A percentile compares a stretch with the other conserved stretches of the same genome.
These are phyloP conservation scores for Eupithecia insigniata DNA, from an alignment of 2,888 invertebrate genomes.

Conservation along the genomic window DNA sequence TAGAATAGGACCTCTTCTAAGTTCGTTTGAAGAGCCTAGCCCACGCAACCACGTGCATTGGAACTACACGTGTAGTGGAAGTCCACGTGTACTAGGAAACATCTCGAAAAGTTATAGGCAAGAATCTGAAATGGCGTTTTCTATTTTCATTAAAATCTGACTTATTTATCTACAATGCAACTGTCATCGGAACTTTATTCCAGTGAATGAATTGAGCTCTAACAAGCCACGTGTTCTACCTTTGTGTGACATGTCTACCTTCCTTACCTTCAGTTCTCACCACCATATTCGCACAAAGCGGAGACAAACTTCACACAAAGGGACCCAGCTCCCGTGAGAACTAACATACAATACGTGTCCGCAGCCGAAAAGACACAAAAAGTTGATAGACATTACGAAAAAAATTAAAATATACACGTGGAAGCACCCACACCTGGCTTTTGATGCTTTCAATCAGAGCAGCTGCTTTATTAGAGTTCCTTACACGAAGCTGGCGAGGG, in stretches of 20 bases:
- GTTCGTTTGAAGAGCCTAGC: too few species aligned
- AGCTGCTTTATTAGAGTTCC: slow-evolving; percentile 46
- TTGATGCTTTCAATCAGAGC: slow-evolving; percentile 65
- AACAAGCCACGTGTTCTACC: slow-evolving; percentile 15
- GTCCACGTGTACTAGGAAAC: neutral
- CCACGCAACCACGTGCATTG: too few species aligned
- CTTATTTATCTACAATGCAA: neutral
- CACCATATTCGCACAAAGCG: slow-evolving; percentile 18
- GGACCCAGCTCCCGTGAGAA: slow-evolving; percentile 36
- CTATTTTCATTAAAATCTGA: too few species aligned
- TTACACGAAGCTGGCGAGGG: neutral
- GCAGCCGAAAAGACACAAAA: slow-evolving; percentile 42
- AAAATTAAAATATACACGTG: slow-evolving; percentile 61
- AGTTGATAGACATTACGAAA: slow-evolving; percentile 46
- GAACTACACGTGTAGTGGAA: too few species aligned
- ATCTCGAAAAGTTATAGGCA: neutral
- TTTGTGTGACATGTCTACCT: neutral
- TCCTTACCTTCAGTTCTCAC: slow-evolving; percentile 1
- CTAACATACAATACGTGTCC: slow-evolving; percentile 38
- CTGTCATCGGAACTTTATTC: neutral
- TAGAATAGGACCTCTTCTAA: too few species aligned
- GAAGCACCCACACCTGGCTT: slow-evolving; percentile 69
- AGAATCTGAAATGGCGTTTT: too few species aligned
- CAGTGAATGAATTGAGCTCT: neutral
- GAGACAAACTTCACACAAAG: slow-evolving; percentile 28